Conservation (phyloP, 2,888 invertebrate species). For the Meliscaeva auricollis region DNA sequence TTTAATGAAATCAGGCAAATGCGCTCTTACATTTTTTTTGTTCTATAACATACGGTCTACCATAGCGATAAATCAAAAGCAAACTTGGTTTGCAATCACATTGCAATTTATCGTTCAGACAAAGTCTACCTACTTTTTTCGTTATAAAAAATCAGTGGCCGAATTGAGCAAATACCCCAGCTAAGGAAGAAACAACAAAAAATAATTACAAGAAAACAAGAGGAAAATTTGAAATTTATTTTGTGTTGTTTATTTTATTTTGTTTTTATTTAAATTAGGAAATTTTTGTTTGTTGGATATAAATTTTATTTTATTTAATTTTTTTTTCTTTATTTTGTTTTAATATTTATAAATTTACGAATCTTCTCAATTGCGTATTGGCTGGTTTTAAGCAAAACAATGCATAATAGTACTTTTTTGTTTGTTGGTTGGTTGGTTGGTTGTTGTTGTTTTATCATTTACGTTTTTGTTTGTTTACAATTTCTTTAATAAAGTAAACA, state of each 20-base stretch:
- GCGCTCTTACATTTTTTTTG: too few relatives aligned
- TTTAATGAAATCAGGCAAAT: too few relatives aligned
- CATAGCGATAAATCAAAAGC: too few relatives aligned
- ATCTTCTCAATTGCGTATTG: conserved; percentile 69
- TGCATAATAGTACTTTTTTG: conserved; percentile 62
- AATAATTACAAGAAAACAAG: background rate
- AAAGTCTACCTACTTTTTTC: too few relatives aligned
- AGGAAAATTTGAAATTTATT: conserved; percentile 6
- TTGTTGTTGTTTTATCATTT: conserved; percentile 32
- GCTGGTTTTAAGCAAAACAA: conserved; percentile 69
- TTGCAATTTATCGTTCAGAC: too few relatives aligned
- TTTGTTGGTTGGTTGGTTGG: conserved; percentile 27
- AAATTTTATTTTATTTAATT: conserved; percentile 53
- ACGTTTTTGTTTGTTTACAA: conserved; percentile 49
- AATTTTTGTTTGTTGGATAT: conserved; percentile 69
- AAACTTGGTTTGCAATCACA: too few relatives aligned
- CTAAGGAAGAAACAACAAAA: background rate
- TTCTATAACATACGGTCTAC: too few relatives aligned
- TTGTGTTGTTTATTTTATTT: conserved; percentile 55
- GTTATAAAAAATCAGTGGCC: too few relatives aligned
- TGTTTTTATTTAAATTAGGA: conserved; percentile 69
- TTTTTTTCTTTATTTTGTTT: conserved; percentile 13
- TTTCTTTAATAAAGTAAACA: conserved; percentile 62
- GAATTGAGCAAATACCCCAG: too few relatives aligned
- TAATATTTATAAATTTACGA: conserved; percentile 60